These are phyloP conservation scores for Axis porcinus DNA, from an alignment of 2,113 vertebrate species.

Conservation along the genomic window DNA sequence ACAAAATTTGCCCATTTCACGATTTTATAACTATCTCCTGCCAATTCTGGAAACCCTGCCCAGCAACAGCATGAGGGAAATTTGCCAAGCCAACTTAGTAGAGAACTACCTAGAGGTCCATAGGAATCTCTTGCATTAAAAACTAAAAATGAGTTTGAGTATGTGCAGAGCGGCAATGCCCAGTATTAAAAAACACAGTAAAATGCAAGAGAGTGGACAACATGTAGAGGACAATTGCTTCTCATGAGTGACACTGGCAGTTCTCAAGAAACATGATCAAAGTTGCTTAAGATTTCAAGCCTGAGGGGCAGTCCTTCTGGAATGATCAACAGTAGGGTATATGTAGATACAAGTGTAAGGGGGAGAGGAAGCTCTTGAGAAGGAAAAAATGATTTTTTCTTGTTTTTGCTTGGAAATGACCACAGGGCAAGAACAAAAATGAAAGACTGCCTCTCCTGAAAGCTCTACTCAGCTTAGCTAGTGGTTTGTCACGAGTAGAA, in stretches of 20 bases:
- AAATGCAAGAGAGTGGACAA: background rate
- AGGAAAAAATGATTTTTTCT: background rate
- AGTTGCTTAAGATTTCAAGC: background rate
- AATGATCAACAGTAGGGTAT: background rate
- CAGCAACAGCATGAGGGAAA: background rate
- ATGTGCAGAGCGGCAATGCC: background rate
- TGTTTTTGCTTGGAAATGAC: background rate
- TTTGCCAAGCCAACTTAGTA: background rate
- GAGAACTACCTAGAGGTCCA: background rate
- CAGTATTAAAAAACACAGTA: background rate
- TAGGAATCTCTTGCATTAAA: background rate
- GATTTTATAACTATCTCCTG: background rate
- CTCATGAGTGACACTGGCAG: background rate
- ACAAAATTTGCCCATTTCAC: background rate
- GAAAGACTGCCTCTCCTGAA: background rate
- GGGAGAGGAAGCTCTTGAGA: background rate
- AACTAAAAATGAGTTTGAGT: background rate
- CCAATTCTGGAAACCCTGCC: background rate
- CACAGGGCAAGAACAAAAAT: background rate
- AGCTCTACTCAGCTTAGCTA: background rate
- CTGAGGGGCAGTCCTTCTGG: background rate
- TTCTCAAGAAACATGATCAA: slow-evolving; percentile 5
- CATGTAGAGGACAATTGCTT: background rate
- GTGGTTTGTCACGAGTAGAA: background rate
- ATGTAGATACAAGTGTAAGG: background rate